Conservation (phyloP, 64 coral and sea anemone genomes). For the Montipora sp. region DNA sequence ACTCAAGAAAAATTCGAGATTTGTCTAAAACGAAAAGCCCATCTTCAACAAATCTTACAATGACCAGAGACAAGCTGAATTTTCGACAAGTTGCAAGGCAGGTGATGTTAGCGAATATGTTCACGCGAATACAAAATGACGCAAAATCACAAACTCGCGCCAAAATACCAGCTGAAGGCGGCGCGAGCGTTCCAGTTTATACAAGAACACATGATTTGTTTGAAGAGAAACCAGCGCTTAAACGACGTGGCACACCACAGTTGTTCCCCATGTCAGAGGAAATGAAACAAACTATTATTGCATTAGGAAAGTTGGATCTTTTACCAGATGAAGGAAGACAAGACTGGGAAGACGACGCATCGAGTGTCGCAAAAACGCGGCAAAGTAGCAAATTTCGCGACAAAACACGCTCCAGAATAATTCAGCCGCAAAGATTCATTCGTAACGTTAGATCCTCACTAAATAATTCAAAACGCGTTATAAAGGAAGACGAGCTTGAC, state of each 20-base stretch:
- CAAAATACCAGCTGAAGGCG: not conserved
- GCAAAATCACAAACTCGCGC: not conserved
- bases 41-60: constrained; percentile 7
- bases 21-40: not conserved
- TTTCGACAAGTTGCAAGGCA: constrained; percentile 30
- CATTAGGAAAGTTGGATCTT: constrained; percentile 24
- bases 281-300: constrained; percentile 46
- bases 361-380: not conserved
- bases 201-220: not conserved
- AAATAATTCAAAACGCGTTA: not conserved
- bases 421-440: constrained; percentile 35
- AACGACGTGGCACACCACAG: constrained; percentile 15
- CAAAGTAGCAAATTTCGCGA: constrained; percentile 19
- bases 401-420: constrained; percentile 2
- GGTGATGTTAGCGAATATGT: constrained; percentile 44
- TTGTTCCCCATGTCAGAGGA: constrained; percentile 44
- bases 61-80: constrained; percentile 8
- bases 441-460: constrained; percentile 19
- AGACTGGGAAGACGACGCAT: not conserved
- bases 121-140: not conserved
- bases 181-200: no score
- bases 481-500: not conserved
- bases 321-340: constrained; percentile 12
- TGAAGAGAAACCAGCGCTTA: not conserved
- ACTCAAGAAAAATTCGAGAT: not conserved